Evolutionary conservation across 2,888 invertebrate species (phyloP).

Genomic region (Apamea epomidion): DNA sequence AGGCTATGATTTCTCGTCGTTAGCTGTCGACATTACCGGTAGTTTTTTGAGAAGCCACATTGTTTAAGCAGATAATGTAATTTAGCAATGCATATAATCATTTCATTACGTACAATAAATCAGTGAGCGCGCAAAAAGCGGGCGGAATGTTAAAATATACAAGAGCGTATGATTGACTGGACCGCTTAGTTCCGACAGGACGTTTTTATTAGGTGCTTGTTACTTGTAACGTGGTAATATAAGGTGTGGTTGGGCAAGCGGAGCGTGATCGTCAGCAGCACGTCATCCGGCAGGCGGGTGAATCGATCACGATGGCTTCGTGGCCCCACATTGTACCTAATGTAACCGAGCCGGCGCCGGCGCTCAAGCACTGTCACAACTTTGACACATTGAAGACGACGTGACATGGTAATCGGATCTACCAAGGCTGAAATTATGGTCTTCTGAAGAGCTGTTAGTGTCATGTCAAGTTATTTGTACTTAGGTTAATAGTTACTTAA

Average conservation of each 20-base stretch:
- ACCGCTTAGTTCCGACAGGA: slow-evolving; percentile 65
- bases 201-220: slow-evolving; percentile 58
- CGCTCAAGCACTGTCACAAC: slow-evolving; percentile 22
- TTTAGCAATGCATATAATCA: slow-evolving; percentile 32
- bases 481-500: slow-evolving; percentile 18
- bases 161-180: slow-evolving; percentile 48
- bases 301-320: slow-evolving; percentile 43
- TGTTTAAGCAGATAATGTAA: slow-evolving; percentile 27
- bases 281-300: slow-evolving; percentile 55
- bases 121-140: slow-evolving; percentile 43
- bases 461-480: slow-evolving; percentile 33
- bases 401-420: slow-evolving; percentile 52
- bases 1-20: slow-evolving; percentile 15
- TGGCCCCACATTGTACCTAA: slow-evolving; percentile 14
- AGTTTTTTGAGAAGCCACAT: background rate
- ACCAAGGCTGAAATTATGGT: slow-evolving; percentile 43
- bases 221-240: slow-evolving; percentile 45
- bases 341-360: slow-evolving; percentile 22
- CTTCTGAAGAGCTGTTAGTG: slow-evolving; percentile 36
- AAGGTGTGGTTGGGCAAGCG: slow-evolving; percentile 53
- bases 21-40: slow-evolving; percentile 7
- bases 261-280: slow-evolving; percentile 58
- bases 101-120: slow-evolving; percentile 47
- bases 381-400: slow-evolving; percentile 52
- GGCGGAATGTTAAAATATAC: slow-evolving; percentile 45